Base-by-base conservation (phyloP, 2,113 vertebrate genomes). In the human (Homo sapiens) region DNA sequence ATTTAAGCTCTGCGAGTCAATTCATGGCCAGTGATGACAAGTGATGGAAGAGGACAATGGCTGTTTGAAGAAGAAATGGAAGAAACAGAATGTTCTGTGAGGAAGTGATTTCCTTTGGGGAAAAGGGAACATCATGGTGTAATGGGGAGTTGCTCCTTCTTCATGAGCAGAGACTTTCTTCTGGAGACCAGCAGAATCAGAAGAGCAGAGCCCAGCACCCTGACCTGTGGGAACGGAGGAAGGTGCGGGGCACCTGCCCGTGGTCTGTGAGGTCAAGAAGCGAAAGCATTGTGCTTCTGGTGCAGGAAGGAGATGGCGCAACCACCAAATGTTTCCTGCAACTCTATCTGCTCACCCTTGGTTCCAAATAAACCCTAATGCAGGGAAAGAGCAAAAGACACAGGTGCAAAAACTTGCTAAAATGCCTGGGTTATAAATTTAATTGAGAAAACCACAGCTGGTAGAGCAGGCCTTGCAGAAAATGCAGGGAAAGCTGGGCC, bases 281-380 rank as follows among this genome's bases (percentile, higher is more conserved):
- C 12, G 14, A 14, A 64, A 73, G 48, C 2, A 0, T 0, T 0
- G 1, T 0, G 6, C 55, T 83, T 16, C 57, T 3, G 30, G 35
- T 2, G 1, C 11, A 1, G 12, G 18, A 11, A 14, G 8, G 12
- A 30, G 27, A 48, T 1, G 2, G 79, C 0, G 11, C 10, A 11
- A 10, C 5, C n/a, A 6, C 35, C 20, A 8, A 0, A 3, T 12
- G 5, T 20, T 35, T 45, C 38, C 64, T 72, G 38, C 4, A 30
- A 9, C 40, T 75, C 43, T 38, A 27, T 66, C 87, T 13, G 7
- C 16, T 16, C 22, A 32, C 14, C 23, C 68, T 92, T 30, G 8
- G 11, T 45, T 14, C 55, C n/a, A 27, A 30, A 50, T 1, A 61
- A 43, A 35, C 57, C 35, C 35, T 1, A 1, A 7, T 2, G 5